These are phyloP conservation scores for Cephus runcator DNA, from an alignment of 2,888 invertebrate genomes.

Conservation along the genomic window DNA sequence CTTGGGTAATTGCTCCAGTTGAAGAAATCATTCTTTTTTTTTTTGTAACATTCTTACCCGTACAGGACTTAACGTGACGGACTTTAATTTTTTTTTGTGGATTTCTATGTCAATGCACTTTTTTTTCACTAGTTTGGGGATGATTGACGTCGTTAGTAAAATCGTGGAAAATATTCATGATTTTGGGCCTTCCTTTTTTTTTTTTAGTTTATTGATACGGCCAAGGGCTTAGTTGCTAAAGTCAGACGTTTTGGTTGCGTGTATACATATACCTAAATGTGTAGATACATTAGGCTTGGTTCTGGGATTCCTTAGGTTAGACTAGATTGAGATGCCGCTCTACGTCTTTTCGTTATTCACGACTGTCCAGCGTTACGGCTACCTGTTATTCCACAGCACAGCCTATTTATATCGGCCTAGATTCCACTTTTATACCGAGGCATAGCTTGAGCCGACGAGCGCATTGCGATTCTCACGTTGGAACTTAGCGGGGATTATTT, in stretches of 20 bases:
- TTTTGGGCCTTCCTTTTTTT: neutral
- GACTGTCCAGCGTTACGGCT: slow-evolving; percentile 48
- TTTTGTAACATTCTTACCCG: neutral
- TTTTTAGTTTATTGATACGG: neutral
- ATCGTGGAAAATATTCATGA: neutral
- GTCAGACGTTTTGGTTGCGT: neutral
- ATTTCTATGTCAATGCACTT: neutral
- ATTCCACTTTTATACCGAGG: slow-evolving; percentile 60
- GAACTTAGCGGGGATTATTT: slow-evolving; percentile 17
- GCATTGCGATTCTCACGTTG: slow-evolving; percentile 57
- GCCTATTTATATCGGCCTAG: slow-evolving; percentile 65
- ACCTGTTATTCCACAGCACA: slow-evolving; percentile 62
- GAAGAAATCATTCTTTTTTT: neutral
- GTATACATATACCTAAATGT: neutral
- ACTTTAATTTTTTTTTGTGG: neutral
- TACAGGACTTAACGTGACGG: neutral
- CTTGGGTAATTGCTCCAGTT: neutral
- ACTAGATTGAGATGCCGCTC: neutral
- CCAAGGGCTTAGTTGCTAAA: neutral
- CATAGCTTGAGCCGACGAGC: slow-evolving; percentile 37
- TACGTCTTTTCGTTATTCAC: neutral
- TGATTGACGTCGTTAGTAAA: neutral
- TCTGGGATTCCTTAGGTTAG: neutral
- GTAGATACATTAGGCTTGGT: neutral
- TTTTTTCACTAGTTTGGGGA: neutral